phyloP scores from a whole-genome alignment of 1,140 invertebrate species.

The Drosophila truncata region DNA sequence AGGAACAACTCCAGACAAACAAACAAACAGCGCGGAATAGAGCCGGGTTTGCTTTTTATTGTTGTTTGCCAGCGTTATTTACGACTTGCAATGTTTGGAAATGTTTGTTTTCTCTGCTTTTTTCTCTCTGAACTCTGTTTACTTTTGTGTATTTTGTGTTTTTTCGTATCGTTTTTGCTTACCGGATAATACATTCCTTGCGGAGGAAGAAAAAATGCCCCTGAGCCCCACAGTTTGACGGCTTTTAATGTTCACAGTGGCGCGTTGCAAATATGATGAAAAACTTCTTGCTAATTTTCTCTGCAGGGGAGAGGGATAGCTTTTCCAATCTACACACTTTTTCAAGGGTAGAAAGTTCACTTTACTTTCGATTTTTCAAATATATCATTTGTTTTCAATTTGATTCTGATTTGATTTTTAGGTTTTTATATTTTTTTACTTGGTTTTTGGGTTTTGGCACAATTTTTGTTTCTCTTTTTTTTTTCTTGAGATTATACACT shows the following conservation, averaged over 20 bases:
- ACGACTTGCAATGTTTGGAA: slow-evolving; percentile 36
- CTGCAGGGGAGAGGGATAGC: slow-evolving; percentile 44
- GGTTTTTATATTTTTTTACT: slow-evolving; percentile 22
- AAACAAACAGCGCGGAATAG: slow-evolving; percentile 55
- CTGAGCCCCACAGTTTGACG: slow-evolving; percentile 97
- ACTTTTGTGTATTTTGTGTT: slow-evolving; percentile 8
- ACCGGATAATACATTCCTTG: slow-evolving; percentile 97
- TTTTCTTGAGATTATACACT: slow-evolving; percentile 16
- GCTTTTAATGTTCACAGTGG: slow-evolving; percentile 88
- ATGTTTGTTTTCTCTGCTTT: slow-evolving; percentile 14
- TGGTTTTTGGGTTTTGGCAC: slow-evolving; percentile 58
- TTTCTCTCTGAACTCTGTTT: background rate
- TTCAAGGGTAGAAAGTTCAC: slow-evolving; percentile 23
- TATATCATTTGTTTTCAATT: slow-evolving; percentile 48
- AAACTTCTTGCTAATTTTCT: slow-evolving; percentile 38
- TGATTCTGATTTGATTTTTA: slow-evolving; percentile 30
- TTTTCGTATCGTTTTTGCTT: slow-evolving; percentile 85
- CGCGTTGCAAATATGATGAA: slow-evolving; percentile 62
- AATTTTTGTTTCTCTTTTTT: slow-evolving; percentile 45
- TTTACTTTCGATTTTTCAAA: slow-evolving; percentile 32
- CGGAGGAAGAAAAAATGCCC: slow-evolving; percentile 95
- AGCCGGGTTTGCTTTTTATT: slow-evolving; percentile 32
- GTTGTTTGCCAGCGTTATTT: slow-evolving; percentile 27
- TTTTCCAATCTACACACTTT: slow-evolving; percentile 26
- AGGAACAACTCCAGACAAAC: slow-evolving; percentile 44